A percentile compares a stretch with the other conserved stretches of the same genome.
Evolutionary conservation across 2,113 vertebrate species (phyloP).

Genomic region (Zapornia atra): DNA sequence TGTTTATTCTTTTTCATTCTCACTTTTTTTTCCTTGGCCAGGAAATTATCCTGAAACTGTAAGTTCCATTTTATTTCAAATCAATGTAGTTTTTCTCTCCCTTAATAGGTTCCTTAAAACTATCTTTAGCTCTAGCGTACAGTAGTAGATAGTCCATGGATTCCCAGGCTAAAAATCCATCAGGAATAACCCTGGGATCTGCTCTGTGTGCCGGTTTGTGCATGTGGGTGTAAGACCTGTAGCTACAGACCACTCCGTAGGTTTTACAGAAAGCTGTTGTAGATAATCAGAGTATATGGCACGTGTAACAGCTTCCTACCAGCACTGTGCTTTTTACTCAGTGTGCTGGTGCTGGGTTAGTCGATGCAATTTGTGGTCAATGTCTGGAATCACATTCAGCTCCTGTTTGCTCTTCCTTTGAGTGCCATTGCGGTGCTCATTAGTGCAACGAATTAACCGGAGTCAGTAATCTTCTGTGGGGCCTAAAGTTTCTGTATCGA

Average conservation of each 20-base stretch:
- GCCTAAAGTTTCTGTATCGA: neutral
- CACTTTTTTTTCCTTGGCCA: neutral
- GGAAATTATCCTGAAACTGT: neutral
- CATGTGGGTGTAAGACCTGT: neutral
- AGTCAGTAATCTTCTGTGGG: neutral
- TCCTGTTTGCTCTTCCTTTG: slow-evolving; percentile 33
- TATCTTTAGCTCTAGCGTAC: neutral
- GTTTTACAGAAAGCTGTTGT: neutral
- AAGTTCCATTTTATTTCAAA: neutral
- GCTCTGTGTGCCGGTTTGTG: neutral
- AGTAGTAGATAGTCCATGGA: neutral
- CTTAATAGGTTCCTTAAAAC: neutral
- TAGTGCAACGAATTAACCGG: neutral
- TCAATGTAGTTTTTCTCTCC: neutral
- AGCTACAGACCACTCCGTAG: neutral
- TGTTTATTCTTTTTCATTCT: neutral
- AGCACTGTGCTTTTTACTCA: neutral
- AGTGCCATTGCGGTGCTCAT: neutral
- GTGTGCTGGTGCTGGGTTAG: neutral
- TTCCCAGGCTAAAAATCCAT: neutral
- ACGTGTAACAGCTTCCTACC: neutral
- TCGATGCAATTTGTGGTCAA: slow-evolving; percentile 32
- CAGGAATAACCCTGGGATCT: neutral
- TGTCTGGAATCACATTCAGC: slow-evolving; percentile 17
- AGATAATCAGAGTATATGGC: neutral